Conservation (phyloP, 2,888 invertebrate species). For the Sympetrum striolatum region DNA sequence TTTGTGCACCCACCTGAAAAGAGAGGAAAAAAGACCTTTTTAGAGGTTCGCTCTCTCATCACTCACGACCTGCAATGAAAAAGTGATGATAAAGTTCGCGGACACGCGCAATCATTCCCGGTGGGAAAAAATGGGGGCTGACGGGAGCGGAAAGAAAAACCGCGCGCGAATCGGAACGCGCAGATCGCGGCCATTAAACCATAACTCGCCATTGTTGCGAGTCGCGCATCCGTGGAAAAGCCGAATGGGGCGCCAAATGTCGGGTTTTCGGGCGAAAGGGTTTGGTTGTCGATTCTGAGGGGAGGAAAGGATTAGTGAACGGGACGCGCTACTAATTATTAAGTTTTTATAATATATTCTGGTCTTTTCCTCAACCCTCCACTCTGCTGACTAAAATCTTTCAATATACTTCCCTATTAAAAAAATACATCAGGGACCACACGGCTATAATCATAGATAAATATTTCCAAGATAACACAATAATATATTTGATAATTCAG, state of each 20-base stretch:
- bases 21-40: not conserved
- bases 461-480: too few species aligned
- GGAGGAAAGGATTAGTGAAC: not conserved
- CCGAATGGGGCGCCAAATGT: not conserved
- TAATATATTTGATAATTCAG: too few species aligned
- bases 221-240: not conserved
- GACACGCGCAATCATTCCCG: not conserved
- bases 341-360: too few species aligned
- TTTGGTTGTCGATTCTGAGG: not conserved
- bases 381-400: too few species aligned
- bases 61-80: not conserved
- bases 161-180: not conserved
- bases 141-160: not conserved
- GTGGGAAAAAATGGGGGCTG: not conserved
- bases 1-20: conserved; percentile 36
- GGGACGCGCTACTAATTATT: not conserved
- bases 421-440: too few species aligned
- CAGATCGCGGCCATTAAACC: not conserved
- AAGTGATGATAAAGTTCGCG: not conserved
- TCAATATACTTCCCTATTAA: too few species aligned
- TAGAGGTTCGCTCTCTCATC: not conserved
- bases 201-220: not conserved
- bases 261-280: not conserved
- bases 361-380: too few species aligned
- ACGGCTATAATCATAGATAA: too few species aligned